Evolutionary conservation across 2,113 vertebrate genomes (phyloP), one percentile per base, ranked within the genome.

Genomic region (Hassar affinis): DNA sequence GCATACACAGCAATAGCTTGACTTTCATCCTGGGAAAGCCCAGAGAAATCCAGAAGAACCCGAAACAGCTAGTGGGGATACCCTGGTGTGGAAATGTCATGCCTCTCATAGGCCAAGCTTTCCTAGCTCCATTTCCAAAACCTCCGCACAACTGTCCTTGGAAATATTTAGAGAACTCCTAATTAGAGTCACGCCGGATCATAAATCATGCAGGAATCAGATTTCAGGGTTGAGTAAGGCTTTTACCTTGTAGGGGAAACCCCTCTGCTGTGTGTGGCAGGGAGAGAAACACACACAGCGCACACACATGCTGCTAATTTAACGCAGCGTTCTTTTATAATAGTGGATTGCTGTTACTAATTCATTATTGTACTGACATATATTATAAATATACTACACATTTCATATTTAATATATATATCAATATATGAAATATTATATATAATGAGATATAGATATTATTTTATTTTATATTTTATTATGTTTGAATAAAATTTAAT

Each of bases 221-320:
- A 87, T 90, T 89, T 83, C 85, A 62, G 83, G 87, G 85, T 88
- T 89, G 88, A 89, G 88, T 85, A 89, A 92, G 51, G 72, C 57
- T 79, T 84, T 92, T 84, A 89, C 82, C 85, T 86, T 89, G 78
- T 42, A 80, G 83, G 74, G 62, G 74, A 71, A 57, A 51, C 80
- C 80, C 64, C 72, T 56, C 14, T 59, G 14, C n/a, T 25, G 59
- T 30, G 17, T 68, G 59, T 78, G 68, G 33, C 33, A 59, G 54
- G 12, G 75, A 18, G 45, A 74, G 33, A 47, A 57, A 83, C 54
- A n/a, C n/a, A n/a, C n/a, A n/a, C n/a, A n/a, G n/a, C n/a, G n/a
- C n/a, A n/a, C n/a, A n/a, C n/a, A n/a, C n/a, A n/a, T n/a, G n/a
- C n/a, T n/a, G n/a, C n/a, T n/a, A n/a, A n/a, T n/a, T n/a, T n/a